Percentiles rank a stretch among this genome's conserved stretches.
Conservation (phyloP, 2,797 vertebrate species). For the Clarias laeviceps region DNA sequence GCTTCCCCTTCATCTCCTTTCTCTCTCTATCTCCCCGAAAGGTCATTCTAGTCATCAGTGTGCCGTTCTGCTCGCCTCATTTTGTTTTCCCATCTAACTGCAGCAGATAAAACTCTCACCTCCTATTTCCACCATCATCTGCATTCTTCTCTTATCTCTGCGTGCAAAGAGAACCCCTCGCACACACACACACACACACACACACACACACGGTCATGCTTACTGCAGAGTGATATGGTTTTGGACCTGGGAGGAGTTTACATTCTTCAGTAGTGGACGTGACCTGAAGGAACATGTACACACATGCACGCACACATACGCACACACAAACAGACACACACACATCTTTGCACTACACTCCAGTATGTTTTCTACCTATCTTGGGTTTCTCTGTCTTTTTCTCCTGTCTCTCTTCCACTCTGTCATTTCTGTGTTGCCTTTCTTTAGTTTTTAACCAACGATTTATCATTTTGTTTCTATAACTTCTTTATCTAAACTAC, state of each 20-base stretch:
- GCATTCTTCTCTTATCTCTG: conserved; percentile 68
- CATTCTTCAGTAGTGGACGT: conserved; percentile 37
- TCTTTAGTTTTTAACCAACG: background rate
- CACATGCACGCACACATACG: background rate
- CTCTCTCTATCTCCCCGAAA: conserved; percentile 15
- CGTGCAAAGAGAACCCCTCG: conserved; percentile 25
- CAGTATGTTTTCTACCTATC: too few relatives aligned
- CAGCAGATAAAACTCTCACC: conserved; percentile 40
- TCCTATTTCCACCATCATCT: conserved; percentile 36
- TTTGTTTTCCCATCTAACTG: conserved; percentile 23
- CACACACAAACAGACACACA: background rate
- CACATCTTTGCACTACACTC: background rate
- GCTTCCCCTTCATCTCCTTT: background rate
- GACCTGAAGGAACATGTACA: background rate
- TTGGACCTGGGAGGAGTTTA: conserved; percentile 52
- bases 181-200: conserved; percentile 13
- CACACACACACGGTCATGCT: conserved; percentile 1
- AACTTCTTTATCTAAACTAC: background rate
- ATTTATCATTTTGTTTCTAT: background rate
- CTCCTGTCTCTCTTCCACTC: background rate
- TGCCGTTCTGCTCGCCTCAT: conserved; percentile 18
- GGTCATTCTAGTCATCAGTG: conserved; percentile 28
- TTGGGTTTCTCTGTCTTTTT: background rate
- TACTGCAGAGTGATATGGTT: conserved; percentile 7
- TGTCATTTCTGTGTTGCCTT: background rate